Evolutionary conservation across 30 jellyfish, hydroid and myxozoan genomes (phyloP).

Genomic region (Sanderia malayensis): DNA sequence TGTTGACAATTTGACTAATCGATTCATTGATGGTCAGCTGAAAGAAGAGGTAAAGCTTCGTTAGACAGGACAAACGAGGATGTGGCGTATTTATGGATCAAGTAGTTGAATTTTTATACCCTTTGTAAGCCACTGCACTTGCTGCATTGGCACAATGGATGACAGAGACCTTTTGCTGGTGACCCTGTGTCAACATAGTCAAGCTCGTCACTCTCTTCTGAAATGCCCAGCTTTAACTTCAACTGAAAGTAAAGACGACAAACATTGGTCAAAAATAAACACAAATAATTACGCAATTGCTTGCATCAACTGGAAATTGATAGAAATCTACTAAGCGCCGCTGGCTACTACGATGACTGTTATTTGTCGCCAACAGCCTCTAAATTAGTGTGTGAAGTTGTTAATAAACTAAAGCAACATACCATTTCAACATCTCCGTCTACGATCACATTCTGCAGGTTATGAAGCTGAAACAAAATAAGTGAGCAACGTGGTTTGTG

Average conservation of each 20-base stretch:
- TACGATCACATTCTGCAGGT: conserved; percentile 64
- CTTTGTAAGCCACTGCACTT: conserved; percentile 44
- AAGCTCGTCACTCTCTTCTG: conserved; percentile 33
- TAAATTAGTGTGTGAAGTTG: not conserved
- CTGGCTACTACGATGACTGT: no score
- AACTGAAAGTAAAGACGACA: no score
- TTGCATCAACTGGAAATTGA: no score
- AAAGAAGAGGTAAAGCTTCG: no score
- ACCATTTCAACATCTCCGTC: conserved; percentile 87
- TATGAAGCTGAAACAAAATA: conserved; percentile 41
- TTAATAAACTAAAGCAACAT: not conserved
- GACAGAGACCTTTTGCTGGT: conserved; percentile 51
- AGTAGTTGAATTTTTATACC: no score
- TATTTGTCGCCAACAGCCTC: not conserved
- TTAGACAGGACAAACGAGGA: no score
- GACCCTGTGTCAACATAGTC: conserved; percentile 20
- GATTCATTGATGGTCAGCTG: conserved; percentile 57
- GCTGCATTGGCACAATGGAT: conserved; percentile 82
- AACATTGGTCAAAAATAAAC: no score
- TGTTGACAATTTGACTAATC: conserved; percentile 59
- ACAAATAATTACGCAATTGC: no score
- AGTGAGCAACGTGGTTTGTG: not conserved
- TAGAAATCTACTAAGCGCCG: no score
- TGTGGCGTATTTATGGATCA: no score
- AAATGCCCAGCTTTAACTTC: conserved; percentile 57